Base-by-base conservation (phyloP, 2,888 invertebrate species). In the Calephelis perditalis region DNA sequence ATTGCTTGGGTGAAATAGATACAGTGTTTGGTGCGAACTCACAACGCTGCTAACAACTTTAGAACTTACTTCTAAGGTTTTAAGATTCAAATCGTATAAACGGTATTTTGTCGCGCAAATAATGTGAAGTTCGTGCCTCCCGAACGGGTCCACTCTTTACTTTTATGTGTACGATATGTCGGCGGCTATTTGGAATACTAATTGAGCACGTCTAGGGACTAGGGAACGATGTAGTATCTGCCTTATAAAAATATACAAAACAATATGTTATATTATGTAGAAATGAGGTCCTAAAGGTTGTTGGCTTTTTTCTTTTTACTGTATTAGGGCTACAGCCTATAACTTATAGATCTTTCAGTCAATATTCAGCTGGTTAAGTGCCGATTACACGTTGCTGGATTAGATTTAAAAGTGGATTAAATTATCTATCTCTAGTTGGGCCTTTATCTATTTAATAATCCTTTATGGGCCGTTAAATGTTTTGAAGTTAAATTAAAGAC, bases 161-260 rank as follows among this genome's bases (percentile, higher is more conserved):
- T 83, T 88, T 88, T 89, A 88, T 81, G 85, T 84, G 86, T 86
- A 86, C 86, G 81, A 88, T 86, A 86, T 88, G 88, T 87, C 79
- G 82, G 72, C 78, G 82, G 81, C 82, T 86, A 89, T 89, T 89
- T 87, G 84, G 89, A 88, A 88, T 90, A 90, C 89, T 89, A 89
- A 90, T 89, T 89, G 87, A 75, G 78, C 75, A 74, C 77, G 81
- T 79, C 74, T 75, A 73, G 74, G 73, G 82, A 82, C 81, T 82
- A 72, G 71, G 63, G 73, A 79, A 82, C 77, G 76, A 76, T 74
- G 71, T 59, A 52, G n/a, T 59, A 43, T 57, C 57, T 54, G 35
- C 35, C 35, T 52, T 54, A 54, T 54, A 54, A 54, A 54, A 54
- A 54, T 54, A 54, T 54, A 54, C 52, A 35, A 54, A 54, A 54